phyloP scores from a whole-genome alignment of 2,888 invertebrate genomes.

The Leptodirus hochenwartii region DNA sequence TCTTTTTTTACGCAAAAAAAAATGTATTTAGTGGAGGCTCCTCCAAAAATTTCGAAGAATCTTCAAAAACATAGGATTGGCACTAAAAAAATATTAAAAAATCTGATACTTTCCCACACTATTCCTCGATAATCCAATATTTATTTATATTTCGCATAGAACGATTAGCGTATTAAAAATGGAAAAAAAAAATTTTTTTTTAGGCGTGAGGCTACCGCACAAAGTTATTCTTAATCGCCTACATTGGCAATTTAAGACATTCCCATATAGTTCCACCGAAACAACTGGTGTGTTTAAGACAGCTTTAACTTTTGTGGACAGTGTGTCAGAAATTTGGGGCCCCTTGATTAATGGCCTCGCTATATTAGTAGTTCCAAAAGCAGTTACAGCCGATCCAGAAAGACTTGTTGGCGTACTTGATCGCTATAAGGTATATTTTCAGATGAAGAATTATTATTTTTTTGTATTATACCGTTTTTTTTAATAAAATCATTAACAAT shows the following conservation, averaged over 20 bases:
- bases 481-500: no score
- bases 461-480: no score
- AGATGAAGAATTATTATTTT: no score
- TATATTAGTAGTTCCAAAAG: slow-evolving; percentile 54
- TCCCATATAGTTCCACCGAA: slow-evolving; percentile 54
- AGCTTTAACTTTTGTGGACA: slow-evolving; percentile 80
- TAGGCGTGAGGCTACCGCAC: slow-evolving; percentile 66
- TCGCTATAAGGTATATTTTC: slow-evolving; percentile 51
- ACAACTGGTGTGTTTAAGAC: slow-evolving; percentile 73
- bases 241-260: slow-evolving; percentile 71
- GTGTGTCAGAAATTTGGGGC: slow-evolving; percentile 76
- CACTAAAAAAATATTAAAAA: no score
- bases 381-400: slow-evolving; percentile 60
- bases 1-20: no score
- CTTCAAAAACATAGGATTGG: no score
- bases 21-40: no score
- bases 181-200: no score
- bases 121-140: no score
- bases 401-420: slow-evolving; percentile 49
- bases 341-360: slow-evolving; percentile 56
- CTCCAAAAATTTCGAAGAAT: no score
- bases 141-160: not conserved
- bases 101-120: no score
- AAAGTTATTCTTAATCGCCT: slow-evolving; percentile 63
- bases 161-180: no score